These are phyloP conservation scores for Hecatera dysodea DNA, from an alignment of 2,888 invertebrate genomes.

Conservation along the genomic window DNA sequence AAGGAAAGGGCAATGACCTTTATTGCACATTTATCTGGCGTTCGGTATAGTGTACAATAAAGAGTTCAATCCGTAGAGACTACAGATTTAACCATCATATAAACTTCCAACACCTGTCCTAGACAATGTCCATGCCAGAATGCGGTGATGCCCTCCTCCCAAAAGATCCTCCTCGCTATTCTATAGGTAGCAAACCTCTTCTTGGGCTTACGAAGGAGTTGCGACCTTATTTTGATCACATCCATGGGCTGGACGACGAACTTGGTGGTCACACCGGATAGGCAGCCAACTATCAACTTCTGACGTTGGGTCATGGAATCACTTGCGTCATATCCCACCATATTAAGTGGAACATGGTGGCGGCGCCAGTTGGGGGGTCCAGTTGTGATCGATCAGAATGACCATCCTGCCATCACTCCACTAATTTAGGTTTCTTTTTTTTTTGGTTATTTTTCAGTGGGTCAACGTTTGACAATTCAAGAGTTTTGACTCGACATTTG, in stretches of 20 bases:
- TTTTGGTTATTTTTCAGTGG: not conserved
- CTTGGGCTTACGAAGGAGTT: slow-evolving; percentile 93
- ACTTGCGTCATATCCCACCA: slow-evolving; percentile 81
- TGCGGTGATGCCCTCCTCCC: slow-evolving; percentile 95
- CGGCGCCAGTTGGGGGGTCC: not conserved
- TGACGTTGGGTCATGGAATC: slow-evolving; percentile 77
- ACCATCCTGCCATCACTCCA: not conserved
- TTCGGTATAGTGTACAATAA: no score
- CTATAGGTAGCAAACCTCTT: slow-evolving; percentile 86
- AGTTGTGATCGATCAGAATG: not conserved
- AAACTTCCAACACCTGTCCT: slow-evolving; percentile 92
- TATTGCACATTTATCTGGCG: no score
- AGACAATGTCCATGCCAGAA: slow-evolving; percentile 99
- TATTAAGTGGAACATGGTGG: slow-evolving; percentile 60
- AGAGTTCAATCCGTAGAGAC: no score
- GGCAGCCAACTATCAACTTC: slow-evolving; percentile 80
- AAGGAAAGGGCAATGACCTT: no score
- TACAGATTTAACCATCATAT: no score
- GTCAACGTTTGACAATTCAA: not conserved
- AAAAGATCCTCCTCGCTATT: slow-evolving; percentile 92
- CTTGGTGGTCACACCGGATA: slow-evolving; percentile 78
- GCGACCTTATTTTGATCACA: slow-evolving; percentile 98
- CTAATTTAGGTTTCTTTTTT: not conserved
- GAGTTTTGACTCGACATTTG: not conserved
- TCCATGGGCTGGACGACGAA: slow-evolving; percentile 95